phyloP scores from a whole-genome alignment of 2,797 vertebrate species.

The Ciconia nigra region DNA sequence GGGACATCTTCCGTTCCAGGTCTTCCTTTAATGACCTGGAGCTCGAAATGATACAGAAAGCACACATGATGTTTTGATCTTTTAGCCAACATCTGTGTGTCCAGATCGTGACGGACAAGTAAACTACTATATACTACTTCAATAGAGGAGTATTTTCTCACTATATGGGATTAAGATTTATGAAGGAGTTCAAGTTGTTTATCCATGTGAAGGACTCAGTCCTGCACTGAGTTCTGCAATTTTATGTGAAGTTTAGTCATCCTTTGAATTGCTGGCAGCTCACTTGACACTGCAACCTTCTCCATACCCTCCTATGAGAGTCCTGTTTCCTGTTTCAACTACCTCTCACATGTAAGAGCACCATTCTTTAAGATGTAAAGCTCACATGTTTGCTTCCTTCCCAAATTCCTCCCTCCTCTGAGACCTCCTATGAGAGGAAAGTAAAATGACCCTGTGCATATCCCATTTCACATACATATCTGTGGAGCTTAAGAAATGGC shows the following conservation, averaged over 20 bases:
- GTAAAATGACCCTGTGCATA: background rate
- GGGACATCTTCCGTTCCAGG: background rate
- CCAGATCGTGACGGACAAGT: background rate
- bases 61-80: background rate
- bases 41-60: background rate
- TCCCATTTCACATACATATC: background rate
- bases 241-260: background rate
- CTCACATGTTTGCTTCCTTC: background rate
- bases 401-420: background rate
- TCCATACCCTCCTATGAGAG: background rate
- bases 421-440: background rate
- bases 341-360: background rate
- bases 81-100: background rate
- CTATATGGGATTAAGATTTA: background rate
- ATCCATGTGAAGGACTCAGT: background rate
- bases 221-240: background rate
- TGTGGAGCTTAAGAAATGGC: background rate
- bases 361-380: background rate
- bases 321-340: too few relatives aligned
- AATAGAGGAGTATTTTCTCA: background rate
- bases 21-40: background rate
- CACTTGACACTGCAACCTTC: background rate
- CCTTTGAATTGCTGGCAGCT: background rate
- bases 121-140: background rate
- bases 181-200: background rate